phyloP scores from a whole-genome alignment of 1,140 invertebrate species.

The Macrosteles quadrilineatus region DNA sequence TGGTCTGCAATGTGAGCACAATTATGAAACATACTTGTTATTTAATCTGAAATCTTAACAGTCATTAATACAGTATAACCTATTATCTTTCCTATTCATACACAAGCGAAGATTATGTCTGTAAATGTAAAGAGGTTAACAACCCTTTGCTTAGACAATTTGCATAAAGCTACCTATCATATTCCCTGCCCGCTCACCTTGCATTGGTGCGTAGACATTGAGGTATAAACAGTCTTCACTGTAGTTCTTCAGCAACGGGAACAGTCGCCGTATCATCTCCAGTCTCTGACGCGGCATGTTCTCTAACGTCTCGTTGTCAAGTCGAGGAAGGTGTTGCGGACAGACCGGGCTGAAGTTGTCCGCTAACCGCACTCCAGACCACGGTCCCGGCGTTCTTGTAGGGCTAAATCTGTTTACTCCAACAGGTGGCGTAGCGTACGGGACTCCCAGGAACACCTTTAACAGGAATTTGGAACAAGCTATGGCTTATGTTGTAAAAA shows the following conservation, averaged over 20 bases:
- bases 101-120: no score
- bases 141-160: no score
- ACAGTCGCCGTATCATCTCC: conserved; percentile 77
- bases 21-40: no score
- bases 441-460: conserved; percentile 77
- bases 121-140: no score
- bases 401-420: conserved; percentile 82
- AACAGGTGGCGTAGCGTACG: conserved; percentile 88
- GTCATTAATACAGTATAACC: no score
- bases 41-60: no score
- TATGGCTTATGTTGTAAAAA: not conserved
- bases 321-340: conserved; percentile 81
- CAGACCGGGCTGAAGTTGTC: conserved; percentile 82
- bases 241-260: conserved; percentile 83
- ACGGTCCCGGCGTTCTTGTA: conserved; percentile 83
- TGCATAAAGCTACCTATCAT: no score
- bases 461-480: not conserved
- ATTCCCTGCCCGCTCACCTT: conserved; percentile 82
- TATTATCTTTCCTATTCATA: no score
- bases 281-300: conserved; percentile 86
- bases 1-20: no score
- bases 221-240: conserved; percentile 50
- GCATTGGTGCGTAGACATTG: conserved; percentile 51
- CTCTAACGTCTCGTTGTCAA: conserved; percentile 79
- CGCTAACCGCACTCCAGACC: conserved; percentile 81